These are phyloP conservation scores for Caenorhabditis japonica DNA, from an alignment of 2,888 invertebrate genomes.

Conservation along the genomic window DNA sequence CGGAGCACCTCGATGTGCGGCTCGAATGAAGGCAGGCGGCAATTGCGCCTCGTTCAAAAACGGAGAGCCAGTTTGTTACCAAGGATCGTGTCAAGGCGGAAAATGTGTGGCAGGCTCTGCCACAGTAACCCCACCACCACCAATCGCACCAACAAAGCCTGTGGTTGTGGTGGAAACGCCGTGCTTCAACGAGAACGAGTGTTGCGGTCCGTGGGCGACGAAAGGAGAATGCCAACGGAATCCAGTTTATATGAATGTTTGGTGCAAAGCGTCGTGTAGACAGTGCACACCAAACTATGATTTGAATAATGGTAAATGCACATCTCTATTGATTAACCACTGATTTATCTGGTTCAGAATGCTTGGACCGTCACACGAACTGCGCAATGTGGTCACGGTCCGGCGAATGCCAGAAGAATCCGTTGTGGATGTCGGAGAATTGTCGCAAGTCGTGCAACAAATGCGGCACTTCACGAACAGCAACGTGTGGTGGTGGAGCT, in stretches of 20 bases:
- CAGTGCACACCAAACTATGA: constrained; percentile 63
- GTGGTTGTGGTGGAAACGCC: constrained; percentile 47
- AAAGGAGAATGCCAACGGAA: constrained; percentile 69
- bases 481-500: constrained; percentile 48
- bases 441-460: constrained; percentile 66
- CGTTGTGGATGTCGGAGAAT: constrained; percentile 73
- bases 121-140: constrained; percentile 39
- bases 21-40: constrained; percentile 70
- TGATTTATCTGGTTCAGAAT: too few relatives aligned
- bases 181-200: constrained; percentile 74
- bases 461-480: constrained; percentile 56
- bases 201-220: constrained; percentile 67
- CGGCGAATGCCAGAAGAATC: constrained; percentile 71
- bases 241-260: constrained; percentile 61
- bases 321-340: too few relatives aligned
- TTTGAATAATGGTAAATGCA: constrained; percentile 43
- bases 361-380: constrained; percentile 60
- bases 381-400: constrained; percentile 54
- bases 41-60: constrained; percentile 64
- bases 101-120: constrained; percentile 58
- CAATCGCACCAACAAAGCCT: constrained; percentile 44
- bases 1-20: constrained; percentile 67
- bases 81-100: constrained; percentile 67
- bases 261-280: constrained; percentile 70
- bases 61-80: constrained; percentile 68